These are phyloP conservation scores for Tamias sibiricus DNA, from an alignment of 2,113 vertebrate species.

Conservation along the genomic window DNA sequence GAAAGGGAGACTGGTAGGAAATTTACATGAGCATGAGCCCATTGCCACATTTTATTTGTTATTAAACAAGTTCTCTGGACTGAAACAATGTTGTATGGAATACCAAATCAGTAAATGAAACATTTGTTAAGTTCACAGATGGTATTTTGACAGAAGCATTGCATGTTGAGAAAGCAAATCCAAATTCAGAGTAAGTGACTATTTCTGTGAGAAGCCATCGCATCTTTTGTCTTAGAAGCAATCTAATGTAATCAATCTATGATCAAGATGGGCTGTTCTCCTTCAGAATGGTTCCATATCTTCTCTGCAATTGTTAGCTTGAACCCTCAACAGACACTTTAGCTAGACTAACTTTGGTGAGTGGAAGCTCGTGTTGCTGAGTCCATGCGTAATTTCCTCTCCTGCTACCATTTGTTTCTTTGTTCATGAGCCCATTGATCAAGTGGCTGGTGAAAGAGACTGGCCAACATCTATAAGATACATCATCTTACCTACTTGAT, in stretches of 20 bases:
- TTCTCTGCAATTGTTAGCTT: neutral
- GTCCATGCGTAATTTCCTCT: neutral
- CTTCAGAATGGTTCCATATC: neutral
- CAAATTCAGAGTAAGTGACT: neutral
- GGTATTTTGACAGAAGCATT: neutral
- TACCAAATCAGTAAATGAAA: neutral
- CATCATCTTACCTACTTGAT: neutral
- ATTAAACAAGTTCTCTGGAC: neutral
- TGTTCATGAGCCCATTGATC: neutral
- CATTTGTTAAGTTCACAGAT: neutral
- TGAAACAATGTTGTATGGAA: neutral
- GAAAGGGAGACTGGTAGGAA: neutral
- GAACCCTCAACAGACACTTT: neutral
- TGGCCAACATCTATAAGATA: neutral
- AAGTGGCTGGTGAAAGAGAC: neutral
- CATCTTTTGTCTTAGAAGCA: neutral
- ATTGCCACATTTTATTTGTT: neutral
- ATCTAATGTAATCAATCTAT: neutral
- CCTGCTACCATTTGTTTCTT: neutral
- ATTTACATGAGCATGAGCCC: neutral
- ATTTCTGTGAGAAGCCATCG: neutral
- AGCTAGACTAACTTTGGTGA: neutral
- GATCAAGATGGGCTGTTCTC: neutral
- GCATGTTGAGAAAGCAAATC: neutral
- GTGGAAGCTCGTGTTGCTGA: neutral